Evolutionary conservation across 2,888 invertebrate species (phyloP), one percentile per base, ranked within the genome.

Genomic region (Gymnocheta viridis): DNA sequence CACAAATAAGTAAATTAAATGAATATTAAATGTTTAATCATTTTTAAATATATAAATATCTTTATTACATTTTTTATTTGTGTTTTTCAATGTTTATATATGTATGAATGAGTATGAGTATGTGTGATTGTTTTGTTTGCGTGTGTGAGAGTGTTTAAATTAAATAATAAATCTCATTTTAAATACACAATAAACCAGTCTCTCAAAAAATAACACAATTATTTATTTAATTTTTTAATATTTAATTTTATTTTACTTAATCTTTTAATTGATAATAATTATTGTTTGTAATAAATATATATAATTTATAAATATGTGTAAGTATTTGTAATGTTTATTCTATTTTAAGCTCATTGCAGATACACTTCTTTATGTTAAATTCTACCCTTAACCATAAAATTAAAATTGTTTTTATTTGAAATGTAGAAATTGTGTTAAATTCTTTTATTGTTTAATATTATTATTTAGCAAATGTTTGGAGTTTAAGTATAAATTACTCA

Each of bases 291-390:
- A 49, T 49, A 19, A 22, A 19, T 49, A 27, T 64, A 70, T 70
- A 72, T 84, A 58, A 69, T 56, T 69, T 47, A 29, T 82, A 56
- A 60, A 60, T 70, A 67, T 82, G 62, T 67, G 66, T 82, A 29
- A 47, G 70, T 72, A 64, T 72, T 70, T 66, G 66, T 73, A 44
- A 58, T 82, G 44, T 82, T 79, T 74, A 64, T 51, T 78, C 77
- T 38, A 58, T 74, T 76, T 84, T 86, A 87, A 87, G 87, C 87
- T 87, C 87, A 82, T 87, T 85, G 86, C 87, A 85, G 87, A 82
- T 82, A 86, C 85, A 86, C 44, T 58, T 76, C 82, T 47, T 82
- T 76, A 24, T 58, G 62, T 60, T 73, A 78, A 78, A 70, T 76
- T 70, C 80, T 76, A 80, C 22, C 49, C 66, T 81, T 81, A 84